Base-by-base conservation (phyloP, 2,113 vertebrate genomes). In the Porphyrio hochstetteri region DNA sequence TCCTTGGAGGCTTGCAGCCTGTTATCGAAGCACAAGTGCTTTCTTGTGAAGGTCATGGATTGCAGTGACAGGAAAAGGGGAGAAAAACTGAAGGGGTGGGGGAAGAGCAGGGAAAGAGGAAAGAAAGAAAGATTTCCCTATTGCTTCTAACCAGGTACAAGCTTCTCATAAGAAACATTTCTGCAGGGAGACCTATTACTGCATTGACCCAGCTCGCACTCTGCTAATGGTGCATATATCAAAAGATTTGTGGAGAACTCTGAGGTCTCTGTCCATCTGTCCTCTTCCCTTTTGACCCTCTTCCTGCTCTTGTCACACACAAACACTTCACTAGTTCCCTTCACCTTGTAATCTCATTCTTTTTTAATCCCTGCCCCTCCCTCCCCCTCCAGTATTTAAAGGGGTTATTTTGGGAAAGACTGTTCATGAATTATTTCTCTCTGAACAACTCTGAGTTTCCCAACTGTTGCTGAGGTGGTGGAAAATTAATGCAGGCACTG, bases 1-100 rank as follows among this genome's bases (percentile, higher is more conserved):
- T 97, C 95, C 96, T 98, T 90, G 71, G 92, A 97, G 95, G 87
- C 81, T 97, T 95, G 55, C 90, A 83, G 96, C 96, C 86, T 96
- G 75, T 97, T 97, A 97, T 96, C 93, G 96, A 88, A 97, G 95
- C 77, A 97, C 92, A 77, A 96, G 91, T 4, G 1, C 90, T 97
- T 96, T 97, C 48, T 93, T 83, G 72, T 94, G 97, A 98, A 98
- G 96, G 97, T 98, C 94, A 69, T 55, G 67, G 87, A 76, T 91
- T 92, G n/a, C 78, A 92, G 86, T 95, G 86, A 85, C 44, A 69
- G 56, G 40, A 81, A n/a, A 53, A 3, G 31, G 59, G 11, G 14
- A 72, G 68, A 40, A 84, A 82, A 77, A 67, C 4, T 5, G 10
- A 52, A 44, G n/a, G 31, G 12, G 24, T 0, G 2, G 31, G 17